Conservation (phyloP, 2,797 vertebrate species). For the Okamejei kenojei region DNA sequence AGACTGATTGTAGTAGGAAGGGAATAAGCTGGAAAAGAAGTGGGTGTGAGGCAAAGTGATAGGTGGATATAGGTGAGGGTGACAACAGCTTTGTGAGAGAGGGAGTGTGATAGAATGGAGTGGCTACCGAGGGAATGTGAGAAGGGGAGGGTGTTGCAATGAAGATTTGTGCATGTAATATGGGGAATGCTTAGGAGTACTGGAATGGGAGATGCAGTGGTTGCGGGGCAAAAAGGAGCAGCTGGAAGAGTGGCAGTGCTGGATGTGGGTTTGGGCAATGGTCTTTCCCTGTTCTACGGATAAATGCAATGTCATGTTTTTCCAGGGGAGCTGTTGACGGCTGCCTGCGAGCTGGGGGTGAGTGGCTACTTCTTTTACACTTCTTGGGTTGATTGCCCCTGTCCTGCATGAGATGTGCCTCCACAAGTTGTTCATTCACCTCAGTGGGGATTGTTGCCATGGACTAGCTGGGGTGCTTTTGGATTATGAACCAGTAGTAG, state of each 20-base stretch:
- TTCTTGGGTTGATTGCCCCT: too few species aligned
- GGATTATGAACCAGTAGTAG: too few species aligned
- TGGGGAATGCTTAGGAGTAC: not conserved
- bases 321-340: slow-evolving; percentile 21
- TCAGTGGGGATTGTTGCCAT: too few species aligned
- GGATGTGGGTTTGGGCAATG: not conserved
- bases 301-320: not conserved
- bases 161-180: not conserved
- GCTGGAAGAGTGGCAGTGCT: not conserved
- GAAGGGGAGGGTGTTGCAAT: not conserved
- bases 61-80: not conserved
- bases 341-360: slow-evolving; percentile 28
- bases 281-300: not conserved
- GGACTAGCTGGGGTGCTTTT: too few species aligned
- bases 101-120: not conserved
- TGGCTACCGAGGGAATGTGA: not conserved
- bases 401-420: too few species aligned
- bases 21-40: too few species aligned
- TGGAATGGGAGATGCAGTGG: not conserved
- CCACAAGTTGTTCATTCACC: too few species aligned
- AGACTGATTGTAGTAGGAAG: too few species aligned
- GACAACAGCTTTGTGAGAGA: not conserved
- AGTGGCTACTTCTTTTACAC: not conserved
- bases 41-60: too few species aligned
- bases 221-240: not conserved